Conservation (phyloP, 2,113 vertebrate genomes). For the Rhynchomys soricoides region DNA sequence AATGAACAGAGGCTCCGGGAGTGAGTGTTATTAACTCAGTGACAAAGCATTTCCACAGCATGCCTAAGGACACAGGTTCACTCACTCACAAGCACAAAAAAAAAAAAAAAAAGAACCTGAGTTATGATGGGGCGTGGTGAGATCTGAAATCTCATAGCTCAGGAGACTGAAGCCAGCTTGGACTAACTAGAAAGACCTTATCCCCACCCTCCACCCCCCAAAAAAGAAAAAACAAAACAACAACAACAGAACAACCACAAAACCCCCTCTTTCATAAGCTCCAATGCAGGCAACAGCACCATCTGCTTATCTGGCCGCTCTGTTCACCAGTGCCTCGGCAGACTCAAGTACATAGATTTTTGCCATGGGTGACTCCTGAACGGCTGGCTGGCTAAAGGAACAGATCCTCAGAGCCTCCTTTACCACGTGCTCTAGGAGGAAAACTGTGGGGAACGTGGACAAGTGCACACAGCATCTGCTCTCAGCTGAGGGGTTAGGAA, state of each 20-base stretch:
- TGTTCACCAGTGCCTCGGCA: background rate
- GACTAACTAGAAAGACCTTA: background rate
- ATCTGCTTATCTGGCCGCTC: constrained; percentile 5
- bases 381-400: background rate
- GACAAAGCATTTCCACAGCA: no score
- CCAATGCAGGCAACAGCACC: background rate
- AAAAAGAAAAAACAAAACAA: background rate
- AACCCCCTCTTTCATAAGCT: background rate
- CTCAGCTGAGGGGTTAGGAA: background rate
- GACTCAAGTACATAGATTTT: background rate
- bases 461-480: constrained; percentile 40
- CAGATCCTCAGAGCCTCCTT: background rate
- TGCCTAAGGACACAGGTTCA: background rate
- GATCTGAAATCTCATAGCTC: background rate
- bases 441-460: background rate
- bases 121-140: background rate
- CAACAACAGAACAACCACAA: no score
- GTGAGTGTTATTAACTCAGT: background rate
- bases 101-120: background rate
- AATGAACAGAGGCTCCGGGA: background rate
- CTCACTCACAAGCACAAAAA: no score
- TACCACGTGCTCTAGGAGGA: constrained; percentile 21
- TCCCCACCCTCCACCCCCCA: no score
- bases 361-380: background rate
- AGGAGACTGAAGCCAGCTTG: background rate